Evolutionary conservation across 2,888 invertebrate species (phyloP), one percentile per base, ranked within the genome.

Genomic region (Notodromas monacha): DNA sequence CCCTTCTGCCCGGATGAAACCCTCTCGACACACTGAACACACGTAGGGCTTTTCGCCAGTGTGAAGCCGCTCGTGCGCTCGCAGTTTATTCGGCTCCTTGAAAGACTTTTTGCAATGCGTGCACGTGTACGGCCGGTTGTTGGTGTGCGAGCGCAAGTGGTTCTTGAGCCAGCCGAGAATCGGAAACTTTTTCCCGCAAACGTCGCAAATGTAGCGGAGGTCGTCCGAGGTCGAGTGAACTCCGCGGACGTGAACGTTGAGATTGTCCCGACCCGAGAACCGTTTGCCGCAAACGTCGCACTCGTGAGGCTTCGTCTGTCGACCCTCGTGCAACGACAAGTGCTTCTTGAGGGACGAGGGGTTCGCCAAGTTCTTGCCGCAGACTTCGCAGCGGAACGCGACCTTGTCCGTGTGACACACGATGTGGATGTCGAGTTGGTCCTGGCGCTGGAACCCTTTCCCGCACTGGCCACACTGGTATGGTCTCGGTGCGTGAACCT

Each of bases 1-100:
- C 33, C 60, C 59, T 1, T 60, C 55, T 13, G 53, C 49, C 29
- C 60, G 60, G 2, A 58, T 56, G 33, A 61, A 63, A 1, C 58
- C 55, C 30, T 54, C 53, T 2, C 50, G 55, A 30, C 62, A 62
- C 8, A 52, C 47, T 5, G 53, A 49, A 36, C 63, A 62, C 2
- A 57, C 48, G 35, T 56, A 57, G 12, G 59, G 47, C 32, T 49
- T 49, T 35, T 60, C 57, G 4, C 60, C 58, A 0, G 58, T 58
- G 33, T 60, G 60, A 34, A 55, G 57, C 26, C 60, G 43, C 21
- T 50, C 48, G 39, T 61, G 60, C 2, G 56, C 50, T 2, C 56
- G 56, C 21, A 61, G 38, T 0, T 58, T 56, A 32, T 55, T 57
- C 37, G 55, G 55, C 35, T 61, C 55, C 27, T 58, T 58, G 38